Evolutionary conservation across 23 tunicate genomes (phyloP), one percentile per base, ranked within the genome.

Genomic region (Oikopleura vanhoeffeni): DNA sequence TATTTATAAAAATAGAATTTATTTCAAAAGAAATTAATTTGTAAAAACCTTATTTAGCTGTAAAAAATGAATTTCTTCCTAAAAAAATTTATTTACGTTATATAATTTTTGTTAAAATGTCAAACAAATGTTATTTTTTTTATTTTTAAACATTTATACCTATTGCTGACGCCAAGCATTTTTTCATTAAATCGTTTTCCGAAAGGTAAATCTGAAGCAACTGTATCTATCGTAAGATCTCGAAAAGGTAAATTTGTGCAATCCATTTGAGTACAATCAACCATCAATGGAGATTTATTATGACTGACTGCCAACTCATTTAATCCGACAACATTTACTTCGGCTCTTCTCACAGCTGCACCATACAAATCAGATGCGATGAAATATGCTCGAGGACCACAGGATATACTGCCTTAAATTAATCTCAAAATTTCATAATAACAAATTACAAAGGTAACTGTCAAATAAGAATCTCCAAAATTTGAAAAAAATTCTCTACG

Each of bases 191-290:
- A 33, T 18, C 98, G 64, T 41, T 94, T 94, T 3, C 98, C 98
- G 86, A 94, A 94, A 39, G 98, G 98, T 84, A 94, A 41, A 85
- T 94, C 98, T 40, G 96, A 82, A 0, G 90, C 91, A 71, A 87
- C 40, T 0, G 91, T 90, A 86, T 94, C 98, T 35, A 90, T 42
- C 1, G 85, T 41, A 39, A 30, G 75, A 88, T 83, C 41, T 40
- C 84, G 76, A 77, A 87, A 84, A 8, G 98, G 98, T 39, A 94
- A 76, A 24, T 76, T 67, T 41, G 87, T 90, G 24, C 83, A 88
- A 85, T 94, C 91, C 91, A 89, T 88, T 71, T 41, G 85, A 33
- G 88, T 60, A 49, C 87, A 84, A 36, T 94, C 91, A 34, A 87
- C 76, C 57, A 13, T 28, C 38, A 71, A 71, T 30, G 36, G 38